A percentile compares a stretch with the other conserved stretches of the same genome.
phyloP scores from a whole-genome alignment of 1,140 invertebrate genomes.

The Zaprionus nigranus region DNA sequence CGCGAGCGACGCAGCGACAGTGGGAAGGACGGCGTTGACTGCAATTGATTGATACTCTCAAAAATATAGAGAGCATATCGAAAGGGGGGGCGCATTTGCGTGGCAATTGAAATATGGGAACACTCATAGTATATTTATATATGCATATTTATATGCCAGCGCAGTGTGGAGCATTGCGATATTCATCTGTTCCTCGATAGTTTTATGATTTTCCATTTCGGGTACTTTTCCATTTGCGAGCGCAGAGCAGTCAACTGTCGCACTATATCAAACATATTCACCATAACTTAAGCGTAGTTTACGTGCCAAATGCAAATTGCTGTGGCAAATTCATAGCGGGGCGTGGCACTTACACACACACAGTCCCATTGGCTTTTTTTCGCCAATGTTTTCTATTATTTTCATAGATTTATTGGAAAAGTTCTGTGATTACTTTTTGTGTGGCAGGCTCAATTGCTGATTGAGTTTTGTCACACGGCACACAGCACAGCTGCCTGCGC shows the following conservation, averaged over 20 bases:
- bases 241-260: conserved; percentile 46
- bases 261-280: conserved; percentile 33
- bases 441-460: conserved; percentile 51
- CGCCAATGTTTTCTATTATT: conserved; percentile 63
- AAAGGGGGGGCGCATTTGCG: not conserved
- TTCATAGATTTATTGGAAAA: conserved; percentile 79
- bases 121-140: not conserved
- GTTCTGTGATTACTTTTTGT: conserved; percentile 73
- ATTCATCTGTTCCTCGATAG: not conserved
- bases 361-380: not conserved
- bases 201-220: not conserved
- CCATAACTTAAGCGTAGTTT: conserved; percentile 4
- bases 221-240: not conserved
- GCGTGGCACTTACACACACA: not conserved
- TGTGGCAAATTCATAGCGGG: conserved; percentile 34
- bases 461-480: conserved; percentile 56
- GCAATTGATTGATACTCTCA: conserved; percentile 42
- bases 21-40: not conserved
- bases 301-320: conserved; percentile 58
- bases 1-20: too few species aligned
- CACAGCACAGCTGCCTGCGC: conserved; percentile 27
- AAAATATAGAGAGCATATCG: not conserved
- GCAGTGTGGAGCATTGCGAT: not conserved
- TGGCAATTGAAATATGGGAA: conserved; percentile 2
- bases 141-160: not conserved